These are phyloP conservation scores for Elgaria multicarinata DNA, from an alignment of 2,113 vertebrate species.

Conservation along the genomic window DNA sequence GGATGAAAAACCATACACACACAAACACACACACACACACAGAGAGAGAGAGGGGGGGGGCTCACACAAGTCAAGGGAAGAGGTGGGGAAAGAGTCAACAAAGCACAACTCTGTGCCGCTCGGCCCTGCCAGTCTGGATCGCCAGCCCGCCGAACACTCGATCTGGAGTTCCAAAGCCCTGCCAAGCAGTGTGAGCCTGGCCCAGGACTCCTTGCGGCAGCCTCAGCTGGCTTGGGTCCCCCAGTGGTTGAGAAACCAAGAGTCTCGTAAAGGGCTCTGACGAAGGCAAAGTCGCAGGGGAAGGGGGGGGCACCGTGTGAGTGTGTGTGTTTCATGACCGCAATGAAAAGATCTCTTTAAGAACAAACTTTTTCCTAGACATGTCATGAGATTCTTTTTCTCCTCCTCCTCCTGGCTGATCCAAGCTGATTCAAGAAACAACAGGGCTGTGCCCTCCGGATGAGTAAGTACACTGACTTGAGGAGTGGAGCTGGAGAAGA, in stretches of 20 bases:
- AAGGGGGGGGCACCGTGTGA: neutral
- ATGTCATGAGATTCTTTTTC: constrained; percentile 71
- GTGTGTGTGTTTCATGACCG: constrained; percentile 58
- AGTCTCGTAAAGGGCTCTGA: constrained; percentile 34
- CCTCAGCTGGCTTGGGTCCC: constrained; percentile 26
- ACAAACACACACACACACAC: too few species aligned
- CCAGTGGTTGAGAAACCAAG: constrained; percentile 61
- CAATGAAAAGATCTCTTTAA: constrained; percentile 58
- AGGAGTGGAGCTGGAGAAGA: constrained; percentile 2
- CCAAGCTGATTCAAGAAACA: constrained; percentile 74
- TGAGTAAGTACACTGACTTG: constrained; percentile 74
- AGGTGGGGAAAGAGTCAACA: neutral
- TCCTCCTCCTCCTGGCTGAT: constrained; percentile 29
- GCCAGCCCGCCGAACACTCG: neutral
- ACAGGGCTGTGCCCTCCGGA: constrained; percentile 68
- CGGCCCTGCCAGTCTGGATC: neutral
- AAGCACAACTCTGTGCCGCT: neutral
- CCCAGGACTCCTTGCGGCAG: accelerated
- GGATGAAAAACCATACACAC: too few species aligned
- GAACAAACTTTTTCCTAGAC: constrained; percentile 75
- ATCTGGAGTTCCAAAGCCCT: constrained; percentile 11
- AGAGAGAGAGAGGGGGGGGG: too few species aligned
- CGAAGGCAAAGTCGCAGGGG: constrained; percentile 39
- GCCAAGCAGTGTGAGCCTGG: neutral
- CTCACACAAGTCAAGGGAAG: neutral